phyloP scores from a whole-genome alignment of 2,113 vertebrate species.

The Tetraodon nigroviridis region DNA sequence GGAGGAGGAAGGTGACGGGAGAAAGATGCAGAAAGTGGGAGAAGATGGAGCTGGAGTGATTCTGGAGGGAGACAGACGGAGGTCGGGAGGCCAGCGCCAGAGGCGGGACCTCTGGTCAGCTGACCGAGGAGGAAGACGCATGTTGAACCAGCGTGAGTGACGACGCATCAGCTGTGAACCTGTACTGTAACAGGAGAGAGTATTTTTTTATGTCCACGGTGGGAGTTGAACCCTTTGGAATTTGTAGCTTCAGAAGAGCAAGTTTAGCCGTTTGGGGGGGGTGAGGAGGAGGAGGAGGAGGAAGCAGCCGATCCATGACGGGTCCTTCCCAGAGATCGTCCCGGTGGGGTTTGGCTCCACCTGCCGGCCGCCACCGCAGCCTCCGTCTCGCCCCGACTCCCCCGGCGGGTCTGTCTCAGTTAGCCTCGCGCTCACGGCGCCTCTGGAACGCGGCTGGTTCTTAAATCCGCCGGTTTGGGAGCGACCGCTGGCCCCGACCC shows the following conservation, averaged over 20 bases:
- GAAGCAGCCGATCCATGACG: constrained; percentile 52
- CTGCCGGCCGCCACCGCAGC: constrained; percentile 58
- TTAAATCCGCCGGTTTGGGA: constrained; percentile 45
- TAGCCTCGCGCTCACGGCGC: no score
- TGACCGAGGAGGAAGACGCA: constrained; percentile 34
- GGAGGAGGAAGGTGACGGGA: constrained; percentile 15
- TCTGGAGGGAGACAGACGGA: constrained; percentile 44
- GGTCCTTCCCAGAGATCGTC: constrained; percentile 52
- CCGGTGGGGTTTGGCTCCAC: constrained; percentile 52
- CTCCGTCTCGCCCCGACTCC: constrained; percentile 22
- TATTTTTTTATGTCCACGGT: constrained; percentile 11
- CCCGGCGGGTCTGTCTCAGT: constrained; percentile 61
- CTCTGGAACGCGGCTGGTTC: no score
- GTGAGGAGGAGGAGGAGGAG: constrained; percentile 26
- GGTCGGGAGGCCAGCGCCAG: constrained; percentile 41
- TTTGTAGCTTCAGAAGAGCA: constrained; percentile 27
- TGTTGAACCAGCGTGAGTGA: constrained; percentile 18
- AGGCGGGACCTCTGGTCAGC: constrained; percentile 63
- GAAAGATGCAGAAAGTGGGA: constrained; percentile 51
- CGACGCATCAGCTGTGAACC: constrained; percentile 17
- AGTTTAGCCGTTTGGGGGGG: constrained; percentile 19
- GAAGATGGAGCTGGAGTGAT: constrained; percentile 33
- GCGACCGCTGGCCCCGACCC: background rate
- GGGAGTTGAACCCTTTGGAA: constrained; percentile 33
- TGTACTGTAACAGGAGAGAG: constrained; percentile 41